Percentiles rank a stretch among this genome's conserved stretches.
phyloP scores from a whole-genome alignment of 1,140 invertebrate species.

The Potamilus streckersoni region DNA sequence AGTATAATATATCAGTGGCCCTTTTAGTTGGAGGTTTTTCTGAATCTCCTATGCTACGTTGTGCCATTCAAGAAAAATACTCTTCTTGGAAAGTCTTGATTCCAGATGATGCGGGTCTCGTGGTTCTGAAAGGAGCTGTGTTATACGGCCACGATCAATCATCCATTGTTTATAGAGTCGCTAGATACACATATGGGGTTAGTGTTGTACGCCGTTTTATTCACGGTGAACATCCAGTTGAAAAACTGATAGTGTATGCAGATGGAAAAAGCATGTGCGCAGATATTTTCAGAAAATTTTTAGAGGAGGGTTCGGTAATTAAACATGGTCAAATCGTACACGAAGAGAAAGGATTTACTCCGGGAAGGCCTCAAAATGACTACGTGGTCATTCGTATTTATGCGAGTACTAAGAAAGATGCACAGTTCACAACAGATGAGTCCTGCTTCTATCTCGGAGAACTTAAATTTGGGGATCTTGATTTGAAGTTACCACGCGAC shows the following conservation, averaged over 20 bases:
- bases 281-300: conserved; percentile 7
- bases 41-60: conserved; percentile 6
- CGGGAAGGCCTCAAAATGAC: too few relatives aligned
- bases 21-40: conserved; percentile 17
- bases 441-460: too few relatives aligned
- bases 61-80: not conserved
- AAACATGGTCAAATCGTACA: too few relatives aligned
- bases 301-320: conserved; percentile 2
- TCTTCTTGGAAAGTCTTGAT: conserved; percentile 1
- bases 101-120: conserved; percentile 13
- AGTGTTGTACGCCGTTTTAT: conserved; percentile 7
- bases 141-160: conserved; percentile 15
- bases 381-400: too few relatives aligned
- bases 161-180: conserved; percentile 14
- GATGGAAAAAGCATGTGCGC: conserved; percentile 1
- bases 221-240: conserved; percentile 6
- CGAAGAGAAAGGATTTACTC: too few relatives aligned
- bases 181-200: conserved; percentile 19
- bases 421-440: too few relatives aligned
- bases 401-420: too few relatives aligned
- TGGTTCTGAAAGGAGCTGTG: conserved; percentile 15
- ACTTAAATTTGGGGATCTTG: too few relatives aligned
- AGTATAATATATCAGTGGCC: not conserved
- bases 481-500: too few relatives aligned
- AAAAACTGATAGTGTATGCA: conserved; percentile 5